phyloP scores from a whole-genome alignment of 2,113 vertebrate genomes.

The Peromyscus leucopus region DNA sequence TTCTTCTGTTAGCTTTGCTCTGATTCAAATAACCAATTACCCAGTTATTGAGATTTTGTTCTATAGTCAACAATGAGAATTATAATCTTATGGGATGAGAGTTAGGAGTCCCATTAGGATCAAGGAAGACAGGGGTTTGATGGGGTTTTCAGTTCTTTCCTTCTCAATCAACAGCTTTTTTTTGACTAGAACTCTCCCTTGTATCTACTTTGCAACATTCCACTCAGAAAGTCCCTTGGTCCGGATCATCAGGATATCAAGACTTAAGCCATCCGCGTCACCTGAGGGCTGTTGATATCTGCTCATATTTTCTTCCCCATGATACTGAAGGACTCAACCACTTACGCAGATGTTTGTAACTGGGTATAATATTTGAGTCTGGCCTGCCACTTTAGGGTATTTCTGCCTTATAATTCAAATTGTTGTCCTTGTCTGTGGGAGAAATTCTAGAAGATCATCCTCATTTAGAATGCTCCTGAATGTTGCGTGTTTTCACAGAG shows the following conservation, averaged over 20 bases:
- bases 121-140: not conserved
- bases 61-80: not conserved
- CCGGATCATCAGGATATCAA: not conserved
- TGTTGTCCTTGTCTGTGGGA: not conserved
- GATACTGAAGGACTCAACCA: not conserved
- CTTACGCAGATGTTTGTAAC: not conserved
- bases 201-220: not conserved
- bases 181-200: not conserved
- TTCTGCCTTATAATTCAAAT: not conserved
- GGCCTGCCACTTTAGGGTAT: not conserved
- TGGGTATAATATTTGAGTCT: not conserved
- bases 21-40: not conserved
- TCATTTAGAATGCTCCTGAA: not conserved
- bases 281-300: not conserved
- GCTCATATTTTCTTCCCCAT: not conserved
- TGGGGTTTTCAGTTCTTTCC: not conserved
- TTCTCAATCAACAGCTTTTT: not conserved
- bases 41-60: not conserved
- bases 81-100: not conserved
- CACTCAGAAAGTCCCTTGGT: not conserved
- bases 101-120: not conserved
- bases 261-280: not conserved
- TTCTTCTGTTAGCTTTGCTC: not conserved
- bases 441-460: not conserved
- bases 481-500: not conserved